Evolutionary conservation across 2,797 vertebrate genomes (phyloP), one percentile per base, ranked within the genome.

Genomic region (Esox lucius): DNA sequence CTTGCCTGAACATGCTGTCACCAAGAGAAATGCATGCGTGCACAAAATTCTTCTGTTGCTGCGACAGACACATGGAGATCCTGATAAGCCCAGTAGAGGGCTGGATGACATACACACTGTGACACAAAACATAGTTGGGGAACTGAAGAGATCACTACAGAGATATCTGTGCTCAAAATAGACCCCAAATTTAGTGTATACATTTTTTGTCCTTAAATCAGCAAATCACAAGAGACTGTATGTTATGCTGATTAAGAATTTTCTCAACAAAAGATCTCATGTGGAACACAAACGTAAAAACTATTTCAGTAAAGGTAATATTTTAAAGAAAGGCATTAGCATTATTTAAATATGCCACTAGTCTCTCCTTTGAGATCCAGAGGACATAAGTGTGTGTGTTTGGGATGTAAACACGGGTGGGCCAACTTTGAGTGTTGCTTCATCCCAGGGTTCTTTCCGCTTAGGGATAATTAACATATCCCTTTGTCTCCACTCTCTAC

Each of bases 1-100:
- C 76, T 80, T 89, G 88, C 81, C 85, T 70, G 0, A 73, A 87
- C 87, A 82, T 88, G 87, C 77, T 84, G 64, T 90, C 88, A 88
- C 70, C 51, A 79, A 82, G 59, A 46, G 51, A 65, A 67, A 49
- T 59, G 53, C 53, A 70, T 64, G 48, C 51, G 70, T 62, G 64
- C 64, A 33, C n/a, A 72, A 22, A 13, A 46, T 46, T 24, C 46
- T 49, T 46, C 42, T 11, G 42, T 46, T 5, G 9, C 68, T 53
- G 48, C 33, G 12, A 56, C 69, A 33, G 15, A 53, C 70, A 35
- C 51, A 49, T 46, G 42, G 42, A 46, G 12, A 46, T 11, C 12
- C 42, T 46, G 12, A 46, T 46, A 61, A 61, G 19, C 22, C 22
- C 24, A 11, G 12, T 59, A 22, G 56, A 59, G 56, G 22, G 4